These are phyloP conservation scores for Epinephelus cyanopodus DNA, from an alignment of 2,113 vertebrate species.

Conservation along the genomic window DNA sequence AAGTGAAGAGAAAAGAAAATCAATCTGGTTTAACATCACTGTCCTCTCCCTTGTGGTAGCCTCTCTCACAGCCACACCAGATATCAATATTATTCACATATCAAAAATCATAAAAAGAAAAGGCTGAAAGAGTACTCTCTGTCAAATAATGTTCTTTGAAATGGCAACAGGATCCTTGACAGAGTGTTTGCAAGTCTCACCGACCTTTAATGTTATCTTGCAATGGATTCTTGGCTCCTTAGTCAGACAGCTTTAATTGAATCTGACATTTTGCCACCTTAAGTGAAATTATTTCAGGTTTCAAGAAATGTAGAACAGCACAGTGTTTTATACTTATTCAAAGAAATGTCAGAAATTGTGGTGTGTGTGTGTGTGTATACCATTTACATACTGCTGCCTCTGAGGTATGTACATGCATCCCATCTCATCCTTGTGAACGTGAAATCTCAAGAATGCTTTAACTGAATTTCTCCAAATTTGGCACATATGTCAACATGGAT, in stretches of 20 bases:
- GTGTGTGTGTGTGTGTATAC: background rate
- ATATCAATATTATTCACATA: constrained; percentile 41
- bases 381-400: no score
- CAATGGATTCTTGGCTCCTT: constrained; percentile 10
- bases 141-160: constrained; percentile 6
- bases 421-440: no score
- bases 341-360: background rate
- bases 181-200: background rate
- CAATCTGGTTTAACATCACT: constrained; percentile 31
- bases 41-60: background rate
- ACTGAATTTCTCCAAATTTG: no score
- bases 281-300: constrained; percentile 8
- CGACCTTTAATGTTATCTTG: constrained; percentile 23
- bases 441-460: no score
- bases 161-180: constrained; percentile 5
- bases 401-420: no score
- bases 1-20: constrained; percentile 49
- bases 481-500: no score
- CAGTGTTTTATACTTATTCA: background rate
- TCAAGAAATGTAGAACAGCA: background rate
- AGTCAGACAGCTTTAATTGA: constrained; percentile 36
- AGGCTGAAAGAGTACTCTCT: background rate
- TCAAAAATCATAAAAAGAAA: constrained; percentile 20
- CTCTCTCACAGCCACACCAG: constrained; percentile 8
- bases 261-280: constrained; percentile 13